These are phyloP conservation scores for Cydia pomonella DNA, from an alignment of 1,140 invertebrate genomes.

Conservation along the genomic window DNA sequence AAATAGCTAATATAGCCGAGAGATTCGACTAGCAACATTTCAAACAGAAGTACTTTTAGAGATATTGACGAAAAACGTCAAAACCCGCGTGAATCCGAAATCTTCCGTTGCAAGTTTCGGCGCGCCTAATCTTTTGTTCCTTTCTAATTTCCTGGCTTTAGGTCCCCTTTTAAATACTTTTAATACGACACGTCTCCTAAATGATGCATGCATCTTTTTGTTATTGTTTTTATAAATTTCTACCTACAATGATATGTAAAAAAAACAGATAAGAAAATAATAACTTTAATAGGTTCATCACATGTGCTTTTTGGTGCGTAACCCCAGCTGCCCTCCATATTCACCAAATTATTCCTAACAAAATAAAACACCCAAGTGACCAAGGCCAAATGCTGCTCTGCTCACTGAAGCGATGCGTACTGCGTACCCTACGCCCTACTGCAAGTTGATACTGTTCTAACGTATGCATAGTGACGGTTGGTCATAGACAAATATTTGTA, in stretches of 20 bases:
- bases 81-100: too few relatives aligned
- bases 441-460: constrained; percentile 1
- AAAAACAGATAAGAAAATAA: neutral
- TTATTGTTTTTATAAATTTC: neutral
- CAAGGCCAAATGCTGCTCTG: constrained; percentile 3
- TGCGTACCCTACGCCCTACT: neutral
- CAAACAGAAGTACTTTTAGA: too few relatives aligned
- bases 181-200: too few relatives aligned
- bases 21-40: too few relatives aligned
- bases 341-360: constrained; percentile 3
- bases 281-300: constrained; percentile 8
- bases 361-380: constrained; percentile 4
- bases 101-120: too few relatives aligned
- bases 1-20: too few relatives aligned
- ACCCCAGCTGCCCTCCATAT: constrained; percentile 6
- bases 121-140: too few relatives aligned
- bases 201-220: too few relatives aligned
- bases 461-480: constrained; percentile 11
- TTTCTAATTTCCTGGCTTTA: too few relatives aligned
- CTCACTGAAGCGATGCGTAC: constrained; percentile 1
- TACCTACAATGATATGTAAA: neutral
- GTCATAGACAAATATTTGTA: constrained; percentile 5
- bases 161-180: too few relatives aligned
- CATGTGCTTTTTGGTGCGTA: constrained; percentile 9
- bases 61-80: too few relatives aligned